Base-by-base conservation (phyloP, 1,140 invertebrate genomes). In the Rhynchophorus ferrugineus region DNA sequence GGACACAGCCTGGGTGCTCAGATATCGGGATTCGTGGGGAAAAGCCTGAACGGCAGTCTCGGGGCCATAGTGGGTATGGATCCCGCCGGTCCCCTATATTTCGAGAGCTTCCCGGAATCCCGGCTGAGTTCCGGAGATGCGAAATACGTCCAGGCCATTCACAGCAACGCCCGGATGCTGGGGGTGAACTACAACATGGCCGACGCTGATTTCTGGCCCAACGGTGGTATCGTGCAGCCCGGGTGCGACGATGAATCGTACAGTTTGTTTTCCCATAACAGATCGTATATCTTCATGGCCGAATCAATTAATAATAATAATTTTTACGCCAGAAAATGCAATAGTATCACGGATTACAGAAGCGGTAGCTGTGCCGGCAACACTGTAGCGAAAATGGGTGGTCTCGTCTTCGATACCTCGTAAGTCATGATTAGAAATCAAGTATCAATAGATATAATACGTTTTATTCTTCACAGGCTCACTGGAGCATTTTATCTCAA, bases 171-270 rank as follows among this genome's bases (percentile, higher is more conserved):
- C 0, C 79, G 79, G 0, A 61, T 68, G 5, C 70, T 80, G 29
- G 79, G 80, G 3, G 79, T 81, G 50, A 65, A 70, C 34, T 74
- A 73, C 2, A 74, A 78, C 0, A 60, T 82, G 37, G 81, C 81
- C 2, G 77, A 83, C 59, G 79, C 77, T 20, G 84, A 87, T 67
- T 87, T 84, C 62, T 84, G 79, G 65, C 79, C 80, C 7, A 84
- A 85, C 62, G 81, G 81, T 21, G 81, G 80, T 5, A 70, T 66
- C 1, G 60, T 68, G 6, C 85, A 88, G 61, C 79, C 81, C 3
- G 85, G 84, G 1, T 89, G 86, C 49, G 63, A 58, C 0, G 64
- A 69, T 2, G 74, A 76, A 64, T 18, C 65, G 11, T 59, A 62
- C 21, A 44, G 43, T 65, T 62, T 14, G 43, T 80, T 78, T 45